Evolutionary conservation across 2,888 invertebrate genomes (phyloP).

Genomic region (Ditylenchus weischeri): DNA sequence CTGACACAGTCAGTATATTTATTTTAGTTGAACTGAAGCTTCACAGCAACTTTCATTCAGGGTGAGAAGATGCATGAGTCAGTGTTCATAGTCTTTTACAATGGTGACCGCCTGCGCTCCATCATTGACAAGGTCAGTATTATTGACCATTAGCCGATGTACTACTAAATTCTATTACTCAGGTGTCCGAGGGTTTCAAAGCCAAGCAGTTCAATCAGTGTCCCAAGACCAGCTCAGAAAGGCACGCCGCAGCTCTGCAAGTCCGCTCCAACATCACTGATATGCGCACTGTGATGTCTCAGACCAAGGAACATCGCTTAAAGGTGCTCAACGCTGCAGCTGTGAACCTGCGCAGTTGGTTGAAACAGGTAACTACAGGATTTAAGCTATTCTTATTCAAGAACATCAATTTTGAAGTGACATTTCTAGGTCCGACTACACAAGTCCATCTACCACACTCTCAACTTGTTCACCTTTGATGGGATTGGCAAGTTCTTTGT

Average conservation of each 20-base stretch:
- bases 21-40: not conserved
- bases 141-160: slow-evolving; percentile 57
- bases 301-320: slow-evolving; percentile 95
- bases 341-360: slow-evolving; percentile 95
- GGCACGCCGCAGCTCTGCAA: slow-evolving; percentile 61
- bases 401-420: not conserved
- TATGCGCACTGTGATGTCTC: slow-evolving; percentile 85
- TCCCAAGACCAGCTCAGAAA: slow-evolving; percentile 90
- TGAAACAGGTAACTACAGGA: slow-evolving; percentile 74
- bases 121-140: slow-evolving; percentile 76
- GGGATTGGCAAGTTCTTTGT: slow-evolving; percentile 98
- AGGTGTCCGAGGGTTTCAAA: slow-evolving; percentile 58
- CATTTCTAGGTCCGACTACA: slow-evolving; percentile 77
- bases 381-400: too few relatives aligned
- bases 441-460: slow-evolving; percentile 93
- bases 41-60: slow-evolving; percentile 63
- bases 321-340: slow-evolving; percentile 92
- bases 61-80: slow-evolving; percentile 92
- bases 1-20: slow-evolving; percentile 71
- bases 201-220: slow-evolving; percentile 95
- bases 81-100: slow-evolving; percentile 74
- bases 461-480: slow-evolving; percentile 96
- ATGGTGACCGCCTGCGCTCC: slow-evolving; percentile 94
- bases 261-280: slow-evolving; percentile 85
- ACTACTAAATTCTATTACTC: not conserved